Evolutionary conservation across 2,888 invertebrate genomes (phyloP).

Genomic region (Ceramica pisi): DNA sequence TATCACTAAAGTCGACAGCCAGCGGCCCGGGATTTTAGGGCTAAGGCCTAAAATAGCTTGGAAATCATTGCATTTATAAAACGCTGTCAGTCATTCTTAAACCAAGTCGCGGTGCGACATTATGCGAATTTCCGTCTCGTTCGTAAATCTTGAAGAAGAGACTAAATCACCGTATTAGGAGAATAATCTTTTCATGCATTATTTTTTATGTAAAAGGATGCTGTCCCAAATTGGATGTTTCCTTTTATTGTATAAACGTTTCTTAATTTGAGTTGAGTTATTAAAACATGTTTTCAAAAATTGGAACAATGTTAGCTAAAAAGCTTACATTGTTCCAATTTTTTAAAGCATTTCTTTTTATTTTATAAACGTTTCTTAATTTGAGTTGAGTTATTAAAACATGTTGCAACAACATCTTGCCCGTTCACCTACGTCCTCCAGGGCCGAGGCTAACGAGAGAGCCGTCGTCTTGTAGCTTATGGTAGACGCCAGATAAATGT

Average conservation of each 20-base stretch:
- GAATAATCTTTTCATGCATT: slow-evolving; percentile 33
- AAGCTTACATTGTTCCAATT: no score
- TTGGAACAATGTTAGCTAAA: no score
- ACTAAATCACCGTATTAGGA: slow-evolving; percentile 51
- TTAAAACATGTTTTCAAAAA: no score
- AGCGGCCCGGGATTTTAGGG: background rate
- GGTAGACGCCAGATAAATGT: no score
- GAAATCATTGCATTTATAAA: slow-evolving; percentile 35
- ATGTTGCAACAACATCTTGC: no score
- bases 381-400: slow-evolving; percentile 8
- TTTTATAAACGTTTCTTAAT: slow-evolving; percentile 5
- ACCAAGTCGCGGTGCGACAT: slow-evolving; percentile 66
- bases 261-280: slow-evolving; percentile 3
- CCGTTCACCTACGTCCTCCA: no score
- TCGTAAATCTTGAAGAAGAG: slow-evolving; percentile 55
- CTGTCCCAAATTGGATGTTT: slow-evolving; percentile 22
- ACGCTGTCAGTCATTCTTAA: slow-evolving; percentile 49
- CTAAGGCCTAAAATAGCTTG: slow-evolving; percentile 10
- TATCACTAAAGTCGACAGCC: background rate
- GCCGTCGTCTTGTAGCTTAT: no score
- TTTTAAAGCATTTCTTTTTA: slow-evolving; percentile 9
- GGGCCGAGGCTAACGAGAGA: no score
- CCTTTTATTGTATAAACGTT: slow-evolving; percentile 12
- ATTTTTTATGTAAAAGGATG: slow-evolving; percentile 34
- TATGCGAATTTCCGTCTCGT: slow-evolving; percentile 74